Evolutionary conservation across 2,888 invertebrate species (phyloP), one percentile per base, ranked within the genome.

Genomic region (Drosophila ochracea): DNA sequence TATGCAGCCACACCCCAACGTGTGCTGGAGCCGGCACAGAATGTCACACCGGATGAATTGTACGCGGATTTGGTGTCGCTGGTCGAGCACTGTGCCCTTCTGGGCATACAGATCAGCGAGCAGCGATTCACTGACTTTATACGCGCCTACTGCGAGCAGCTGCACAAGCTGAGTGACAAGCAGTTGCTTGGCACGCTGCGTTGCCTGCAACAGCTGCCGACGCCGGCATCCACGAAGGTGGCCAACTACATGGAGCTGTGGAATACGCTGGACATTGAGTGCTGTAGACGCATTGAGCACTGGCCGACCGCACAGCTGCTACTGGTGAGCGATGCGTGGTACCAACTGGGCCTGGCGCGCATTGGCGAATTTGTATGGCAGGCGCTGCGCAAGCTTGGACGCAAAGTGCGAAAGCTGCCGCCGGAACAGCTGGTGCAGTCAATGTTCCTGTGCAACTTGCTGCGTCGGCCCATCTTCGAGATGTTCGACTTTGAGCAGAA

Each of bases 241-340:
- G 94, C 94, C 69, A 96, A 96, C 91, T 96, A 94, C 83, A 94
- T 94, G 67, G 95, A 95, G 84, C 92, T 97, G 1, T 96, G 96
- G 95, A 95, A 94, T 60, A 95, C 95, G 16, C 88, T 97, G 57
- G 96, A 97, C 90, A 94, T 95, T 78, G 95, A 95, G 64, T 96
- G 96, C 83, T 91, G 94, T 21, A 80, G 93, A 0, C 92, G 94
- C 47, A 90, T 94, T 74, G 90, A 91, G 0, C 81, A 90, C 0
- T 96, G 96, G 95, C 91, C 94, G 25, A 85, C 92, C 19, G 94
- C 95, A 58, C 93, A 95, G 81, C 84, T 94, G 69, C 93, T 97
- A n/a, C 89, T 94, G 62, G 94, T 95, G 74, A 94, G 95, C 58
- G 95, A 96, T 84, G 93, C 95, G 43, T 96, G 96, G 95, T 96